Base-by-base conservation (phyloP, 2,113 vertebrate genomes). In the Odontophorus gujanensis region DNA sequence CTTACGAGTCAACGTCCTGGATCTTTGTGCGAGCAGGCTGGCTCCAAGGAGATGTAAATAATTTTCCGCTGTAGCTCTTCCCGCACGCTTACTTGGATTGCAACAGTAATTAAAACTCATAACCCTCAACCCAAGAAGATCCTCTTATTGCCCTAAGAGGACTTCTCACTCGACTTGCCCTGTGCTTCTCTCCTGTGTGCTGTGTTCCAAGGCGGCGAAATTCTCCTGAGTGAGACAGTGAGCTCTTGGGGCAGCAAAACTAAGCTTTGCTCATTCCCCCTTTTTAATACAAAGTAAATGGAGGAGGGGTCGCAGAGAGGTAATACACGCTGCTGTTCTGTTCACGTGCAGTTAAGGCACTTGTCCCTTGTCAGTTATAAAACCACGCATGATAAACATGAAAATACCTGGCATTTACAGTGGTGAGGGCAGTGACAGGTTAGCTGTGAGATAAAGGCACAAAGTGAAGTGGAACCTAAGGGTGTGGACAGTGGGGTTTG, bases 401-500 rank as follows among this genome's bases (percentile, higher is more conserved):
- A 47, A 58, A 6, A 2, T 61, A 9, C 48, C 34, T 38, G 62
- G 51, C 17, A 5, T 42, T 6, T 30, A 34, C 78, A 25, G 43
- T 6, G 10, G 43, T 69, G 74, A 90, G 91, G 84, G 62, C 78
- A 87, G 74, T 50, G 77, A 36, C 81, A 91, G 67, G 83, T 86
- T 95, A 83, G 73, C 77, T 84, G 77, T 12, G 65, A 87, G 42
- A 89, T 69, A 67, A 45, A 79, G 85, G 89, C 67, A 75, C 85
- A 87, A 89, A 80, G 79, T 34, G 0, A 65, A 77, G 79, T 85
- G 81, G 79, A 92, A 93, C 85, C 51, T 90, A 83, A 83, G 67
- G 81, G 47, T 66, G 72, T 79, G 88, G 79, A 47, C 65, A 74
- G 73, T 79, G 90, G 43, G 34, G 32, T 26, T 67, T 67, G 59